phyloP scores from a whole-genome alignment of 2,797 vertebrate genomes.

The Sebastes minor region DNA sequence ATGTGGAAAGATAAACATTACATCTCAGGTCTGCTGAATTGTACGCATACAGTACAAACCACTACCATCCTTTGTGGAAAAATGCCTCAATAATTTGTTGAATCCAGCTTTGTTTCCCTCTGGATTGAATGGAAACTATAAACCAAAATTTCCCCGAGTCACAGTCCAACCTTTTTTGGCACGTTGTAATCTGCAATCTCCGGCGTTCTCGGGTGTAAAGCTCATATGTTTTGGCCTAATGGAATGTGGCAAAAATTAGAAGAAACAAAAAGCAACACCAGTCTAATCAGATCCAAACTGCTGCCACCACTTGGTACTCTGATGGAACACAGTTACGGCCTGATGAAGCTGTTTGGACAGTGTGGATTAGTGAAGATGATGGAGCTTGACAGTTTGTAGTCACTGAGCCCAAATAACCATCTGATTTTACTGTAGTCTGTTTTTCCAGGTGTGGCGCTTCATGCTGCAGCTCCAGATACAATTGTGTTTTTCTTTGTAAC shows the following conservation, averaged over 20 bases:
- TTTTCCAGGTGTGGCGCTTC: slow-evolving; percentile 56
- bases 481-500: neutral
- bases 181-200: slow-evolving; percentile 14
- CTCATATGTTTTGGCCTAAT: neutral
- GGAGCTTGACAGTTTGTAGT: slow-evolving; percentile 44
- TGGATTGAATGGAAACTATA: slow-evolving; percentile 33
- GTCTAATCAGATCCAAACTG: neutral
- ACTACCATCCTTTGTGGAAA: slow-evolving; percentile 1
- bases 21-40: neutral
- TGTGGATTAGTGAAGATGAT: slow-evolving; percentile 21
- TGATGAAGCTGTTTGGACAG: slow-evolving; percentile 6
- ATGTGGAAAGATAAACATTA: neutral
- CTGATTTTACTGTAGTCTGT: slow-evolving; percentile 40
- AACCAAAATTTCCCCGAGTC: slow-evolving; percentile 24
- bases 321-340: neutral
- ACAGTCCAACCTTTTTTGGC: slow-evolving; percentile 46
- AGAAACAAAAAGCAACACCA: neutral
- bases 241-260: slow-evolving; percentile 15
- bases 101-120: slow-evolving; percentile 40
- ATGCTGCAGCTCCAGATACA: slow-evolving; percentile 28
- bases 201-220: slow-evolving; percentile 14
- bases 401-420: slow-evolving; percentile 20
- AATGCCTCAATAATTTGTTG: slow-evolving; percentile 7
- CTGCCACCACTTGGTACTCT: neutral
- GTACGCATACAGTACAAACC: neutral